Conservation (phyloP, 2,113 vertebrate species). For the Centropus unirufus region DNA sequence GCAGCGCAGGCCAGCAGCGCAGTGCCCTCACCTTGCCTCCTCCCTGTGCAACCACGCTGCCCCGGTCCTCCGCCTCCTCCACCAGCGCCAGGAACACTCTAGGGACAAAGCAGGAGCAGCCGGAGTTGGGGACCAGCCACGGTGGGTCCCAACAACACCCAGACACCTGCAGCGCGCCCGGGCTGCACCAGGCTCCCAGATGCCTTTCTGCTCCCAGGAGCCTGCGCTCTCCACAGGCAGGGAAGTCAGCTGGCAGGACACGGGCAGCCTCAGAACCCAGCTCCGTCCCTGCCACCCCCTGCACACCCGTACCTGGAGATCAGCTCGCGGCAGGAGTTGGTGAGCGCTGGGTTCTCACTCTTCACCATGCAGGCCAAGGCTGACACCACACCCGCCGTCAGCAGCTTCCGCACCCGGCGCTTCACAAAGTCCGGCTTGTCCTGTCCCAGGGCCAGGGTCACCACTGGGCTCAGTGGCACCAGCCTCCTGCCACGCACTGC, state of each 20-base stretch:
- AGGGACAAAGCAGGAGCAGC: neutral
- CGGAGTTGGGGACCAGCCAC: neutral
- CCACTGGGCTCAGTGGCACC: rapidly evolving
- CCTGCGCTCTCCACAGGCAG: neutral
- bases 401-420: conserved; percentile 87
- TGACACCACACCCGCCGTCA: conserved; percentile 89
- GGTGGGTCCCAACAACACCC: neutral
- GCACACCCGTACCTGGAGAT: conserved; percentile 84
- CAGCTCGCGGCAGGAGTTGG: conserved; percentile 88
- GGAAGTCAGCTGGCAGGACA: rapidly evolving
- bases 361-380: conserved; percentile 94
- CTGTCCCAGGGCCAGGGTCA: conserved; percentile 63
- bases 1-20: neutral
- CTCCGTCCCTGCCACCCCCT: neutral
- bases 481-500: rapidly evolving
- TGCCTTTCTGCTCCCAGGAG: neutral
- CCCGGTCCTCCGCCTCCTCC: conserved; percentile 89
- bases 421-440: conserved; percentile 86
- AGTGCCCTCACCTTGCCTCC: conserved; percentile 90
- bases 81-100: conserved; percentile 96
- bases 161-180: rapidly evolving
- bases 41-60: conserved; percentile 92
- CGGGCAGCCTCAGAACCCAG: neutral
- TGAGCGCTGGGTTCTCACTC: conserved; percentile 88
- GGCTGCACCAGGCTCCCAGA: neutral